Conservation (phyloP, 2,888 invertebrate genomes). For the Encarsia formosa region DNA sequence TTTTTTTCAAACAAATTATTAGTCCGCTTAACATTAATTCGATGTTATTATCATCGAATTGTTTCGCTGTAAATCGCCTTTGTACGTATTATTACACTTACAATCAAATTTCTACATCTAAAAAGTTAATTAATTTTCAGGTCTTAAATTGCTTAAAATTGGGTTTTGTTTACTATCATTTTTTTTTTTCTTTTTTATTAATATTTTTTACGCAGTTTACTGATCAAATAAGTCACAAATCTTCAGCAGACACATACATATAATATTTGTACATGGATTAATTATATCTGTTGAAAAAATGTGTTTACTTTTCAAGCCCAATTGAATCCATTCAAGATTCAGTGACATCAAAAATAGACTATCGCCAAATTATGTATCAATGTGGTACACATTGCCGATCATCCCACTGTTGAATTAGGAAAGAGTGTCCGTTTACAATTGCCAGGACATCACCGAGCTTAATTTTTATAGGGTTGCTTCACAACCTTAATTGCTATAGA, state of each 20-base stretch:
- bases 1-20: conserved; percentile 16
- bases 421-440: conserved; percentile 10
- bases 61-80: conserved; percentile 25
- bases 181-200: conserved; percentile 16
- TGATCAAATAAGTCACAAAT: conserved; percentile 27
- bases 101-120: conserved; percentile 23
- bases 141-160: conserved; percentile 26
- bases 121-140: conserved; percentile 25
- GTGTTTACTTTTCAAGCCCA: conserved; percentile 35
- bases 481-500: conserved; percentile 22
- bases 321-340: conserved; percentile 44
- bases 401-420: conserved; percentile 31
- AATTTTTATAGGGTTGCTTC: conserved; percentile 5
- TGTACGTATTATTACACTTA: conserved; percentile 26
- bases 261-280: conserved; percentile 29
- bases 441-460: no score
- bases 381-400: conserved; percentile 42
- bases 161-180: conserved; percentile 22
- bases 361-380: conserved; percentile 46
- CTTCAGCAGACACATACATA: conserved; percentile 28
- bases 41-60: conserved; percentile 24
- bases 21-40: conserved; percentile 24
- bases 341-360: conserved; percentile 50
- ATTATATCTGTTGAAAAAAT: conserved; percentile 45
- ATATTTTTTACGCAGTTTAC: conserved; percentile 21